These are phyloP conservation scores for Thalassarche chlororhynchos DNA, from an alignment of 2,113 vertebrate genomes.

Conservation along the genomic window DNA sequence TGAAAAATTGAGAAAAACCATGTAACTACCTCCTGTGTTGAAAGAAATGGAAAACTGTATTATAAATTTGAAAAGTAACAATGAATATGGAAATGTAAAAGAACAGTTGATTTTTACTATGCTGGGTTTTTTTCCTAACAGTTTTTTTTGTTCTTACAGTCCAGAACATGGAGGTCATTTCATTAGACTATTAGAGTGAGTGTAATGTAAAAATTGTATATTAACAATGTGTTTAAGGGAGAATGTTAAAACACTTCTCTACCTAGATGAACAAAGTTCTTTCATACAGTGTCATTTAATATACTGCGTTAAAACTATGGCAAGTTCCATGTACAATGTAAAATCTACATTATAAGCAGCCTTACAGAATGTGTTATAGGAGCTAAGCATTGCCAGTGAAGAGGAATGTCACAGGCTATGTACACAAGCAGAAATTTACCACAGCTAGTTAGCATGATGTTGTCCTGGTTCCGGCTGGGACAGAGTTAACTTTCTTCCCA, in stretches of 20 bases:
- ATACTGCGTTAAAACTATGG: neutral
- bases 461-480: too few relatives aligned
- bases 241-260: neutral
- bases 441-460: neutral
- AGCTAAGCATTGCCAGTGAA: neutral
- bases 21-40: neutral
- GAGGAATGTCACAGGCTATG: neutral
- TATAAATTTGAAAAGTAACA: neutral
- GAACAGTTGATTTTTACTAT: neutral
- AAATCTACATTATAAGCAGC: neutral
- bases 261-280: neutral
- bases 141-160: neutral
- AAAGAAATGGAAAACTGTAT: neutral
- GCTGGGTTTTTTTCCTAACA: neutral
- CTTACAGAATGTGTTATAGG: neutral
- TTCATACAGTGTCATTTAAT: neutral
- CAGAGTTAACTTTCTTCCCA: too few relatives aligned
- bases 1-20: neutral
- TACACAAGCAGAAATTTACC: neutral
- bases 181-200: neutral
- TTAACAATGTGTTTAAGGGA: neutral
- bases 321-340: neutral
- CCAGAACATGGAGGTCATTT: neutral
- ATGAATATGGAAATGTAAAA: neutral
- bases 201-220: neutral